Conservation (phyloP, 2,113 vertebrate species). For the Abramis brama region DNA sequence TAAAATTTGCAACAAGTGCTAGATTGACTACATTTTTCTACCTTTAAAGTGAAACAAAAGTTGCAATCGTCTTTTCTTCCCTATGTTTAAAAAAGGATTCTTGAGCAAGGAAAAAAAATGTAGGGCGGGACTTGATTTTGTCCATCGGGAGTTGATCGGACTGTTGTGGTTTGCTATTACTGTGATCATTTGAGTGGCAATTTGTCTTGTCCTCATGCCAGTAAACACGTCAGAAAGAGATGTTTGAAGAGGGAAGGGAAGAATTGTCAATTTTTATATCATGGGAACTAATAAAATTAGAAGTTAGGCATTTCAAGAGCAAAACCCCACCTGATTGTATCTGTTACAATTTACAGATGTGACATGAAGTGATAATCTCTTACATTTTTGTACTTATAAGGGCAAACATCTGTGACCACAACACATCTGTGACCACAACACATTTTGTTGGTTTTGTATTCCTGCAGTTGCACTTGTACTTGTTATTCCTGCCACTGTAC, state of each 20-base stretch:
- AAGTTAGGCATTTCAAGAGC: not conserved
- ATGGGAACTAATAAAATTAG: too few species aligned
- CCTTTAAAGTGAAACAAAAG: not conserved
- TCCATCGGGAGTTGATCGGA: too few species aligned
- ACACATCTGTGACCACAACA: not conserved
- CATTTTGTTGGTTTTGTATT: slow-evolving; percentile 7
- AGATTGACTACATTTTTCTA: not conserved
- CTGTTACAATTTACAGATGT: not conserved
- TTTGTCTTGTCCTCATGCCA: too few species aligned
- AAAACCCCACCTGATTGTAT: not conserved
- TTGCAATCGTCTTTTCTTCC: too few species aligned
- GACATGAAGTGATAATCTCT: not conserved
- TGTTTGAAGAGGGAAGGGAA: too few species aligned
- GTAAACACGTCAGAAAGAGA: too few species aligned
- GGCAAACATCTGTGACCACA: not conserved
- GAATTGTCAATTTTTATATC: too few species aligned
- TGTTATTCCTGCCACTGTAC: not conserved
- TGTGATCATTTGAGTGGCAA: too few species aligned
- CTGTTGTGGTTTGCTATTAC: too few species aligned
- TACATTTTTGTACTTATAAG: not conserved
- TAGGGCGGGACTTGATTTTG: too few species aligned
- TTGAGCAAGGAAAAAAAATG: too few species aligned
- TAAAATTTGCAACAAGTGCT: not conserved
- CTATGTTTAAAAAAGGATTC: too few species aligned
- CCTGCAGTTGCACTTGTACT: not conserved